Evolutionary conservation across 2,888 invertebrate species (phyloP), one percentile per base, ranked within the genome.

Genomic region (Steinernema hermaphroditum): DNA sequence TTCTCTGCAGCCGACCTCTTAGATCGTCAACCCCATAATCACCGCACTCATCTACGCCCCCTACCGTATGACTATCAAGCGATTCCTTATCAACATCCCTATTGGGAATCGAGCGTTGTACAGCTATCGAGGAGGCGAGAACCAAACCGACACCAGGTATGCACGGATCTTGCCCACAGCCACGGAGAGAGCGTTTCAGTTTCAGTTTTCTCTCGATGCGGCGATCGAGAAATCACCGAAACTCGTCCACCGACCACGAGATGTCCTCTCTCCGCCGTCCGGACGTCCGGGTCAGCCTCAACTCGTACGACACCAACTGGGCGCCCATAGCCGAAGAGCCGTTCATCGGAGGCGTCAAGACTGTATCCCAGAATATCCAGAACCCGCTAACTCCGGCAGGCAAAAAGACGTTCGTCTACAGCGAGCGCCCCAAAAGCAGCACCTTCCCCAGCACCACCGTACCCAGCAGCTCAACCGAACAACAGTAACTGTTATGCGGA

Each of bases 1-100:
- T 70, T 19, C 44, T 70, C 34, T 32, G 9, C 4, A 34, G 1
- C 0, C 34, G 29, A 34, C 2, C 4, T 27, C 68, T 34, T 71
- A 85, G 84, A 86, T 86, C 54, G 78, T 86, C 27, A 86, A 86
- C 73, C 86, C 86, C 4, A 75, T 86, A 19, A 86, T 86, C 74
- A 86, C 86, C 1, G 78, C 84, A 0, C 75, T 85, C 37, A 86
- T 86, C 74, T 86, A 86, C 73, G 85, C 86, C n/a, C 86, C 86
- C 2, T 86, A 86, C 72, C 80, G 86, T 14, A 72, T 82, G 72
- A 84, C 86, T 0, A 80, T 85, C 70, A 85, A 86, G 62, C 80
- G 81, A 50, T 81, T 85, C 62, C 74, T 85, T 16, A 82, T 85
- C 50, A 84, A 86, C 73, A 81, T 85, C 69, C 85, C 85, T 32